Base-by-base conservation (phyloP, 2,113 vertebrate genomes). In the Nothocercus nigrocapillus region DNA sequence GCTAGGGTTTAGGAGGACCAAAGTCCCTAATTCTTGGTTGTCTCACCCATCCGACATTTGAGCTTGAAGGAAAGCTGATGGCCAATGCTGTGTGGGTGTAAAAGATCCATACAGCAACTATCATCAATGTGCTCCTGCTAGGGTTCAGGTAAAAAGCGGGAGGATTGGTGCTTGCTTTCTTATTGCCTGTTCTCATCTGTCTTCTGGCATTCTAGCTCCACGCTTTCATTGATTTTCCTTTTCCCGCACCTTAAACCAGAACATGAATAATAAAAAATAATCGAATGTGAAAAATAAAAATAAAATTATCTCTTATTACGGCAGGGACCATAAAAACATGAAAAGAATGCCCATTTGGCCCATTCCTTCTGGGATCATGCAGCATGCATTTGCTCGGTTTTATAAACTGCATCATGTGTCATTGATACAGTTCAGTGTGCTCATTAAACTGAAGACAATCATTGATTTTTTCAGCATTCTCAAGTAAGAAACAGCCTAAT, bases 71-170 rank as follows among this genome's bases (percentile, higher is more conserved):
- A 74, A 74, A 85, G n/a, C 30, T 77, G 11, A 9, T 62, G 4
- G 19, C 6, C n/a, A 12, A 56, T 0, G 1, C 14, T 61, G 2
- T 30, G 7, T 15, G 45, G n/a, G 2, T 32, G 58, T 54, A 40
- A 85, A 82, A 22, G 10, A 61, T 32, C 3, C 34, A 49, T 11
- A 4, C 8, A 49, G 49, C 49, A 80, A 14, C 1, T 15, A 10
- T 36, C 34, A 64, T 27, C 8, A 30, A 7, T 25, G 8, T 38
- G 38, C 21, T 59, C 21, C 47, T 1, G 3, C 10, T 51, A 42
- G 3, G 44, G 11, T 10, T 38, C 47, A 82, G 20, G 11, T 27
- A 11, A 66, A 53, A 80, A 82, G 3, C 8, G 7, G 21, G 74
- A 9, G 3, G 5, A 68, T 44, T 20, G 44, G 3, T 58, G 5